phyloP scores from a whole-genome alignment of 2,888 invertebrate genomes.

The Cynaeus angustus region DNA sequence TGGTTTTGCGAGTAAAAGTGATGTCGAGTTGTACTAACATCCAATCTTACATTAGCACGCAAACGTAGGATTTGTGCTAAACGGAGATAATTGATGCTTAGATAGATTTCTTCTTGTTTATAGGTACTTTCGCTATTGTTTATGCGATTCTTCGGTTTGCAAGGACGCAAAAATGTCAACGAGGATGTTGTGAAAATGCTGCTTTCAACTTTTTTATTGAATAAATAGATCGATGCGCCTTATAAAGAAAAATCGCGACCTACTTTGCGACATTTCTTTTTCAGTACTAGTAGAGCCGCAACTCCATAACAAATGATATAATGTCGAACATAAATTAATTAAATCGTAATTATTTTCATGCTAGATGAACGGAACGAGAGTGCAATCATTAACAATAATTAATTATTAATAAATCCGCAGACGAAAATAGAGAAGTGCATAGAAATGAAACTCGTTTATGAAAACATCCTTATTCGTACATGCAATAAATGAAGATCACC shows the following conservation, averaged over 20 bases:
- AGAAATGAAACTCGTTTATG: no score
- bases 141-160: neutral
- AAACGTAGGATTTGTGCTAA: slow-evolving; percentile 19
- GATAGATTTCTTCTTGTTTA: slow-evolving; percentile 9
- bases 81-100: slow-evolving; percentile 9
- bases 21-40: slow-evolving; percentile 21
- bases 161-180: neutral
- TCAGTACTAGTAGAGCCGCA: no score
- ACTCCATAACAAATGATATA: no score
- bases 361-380: no score
- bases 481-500: no score
- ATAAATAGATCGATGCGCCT: slow-evolving; percentile 1
- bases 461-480: no score
- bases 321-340: no score
- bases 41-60: slow-evolving; percentile 15
- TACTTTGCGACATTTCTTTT: neutral
- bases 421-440: no score
- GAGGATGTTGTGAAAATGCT: slow-evolving; percentile 1
- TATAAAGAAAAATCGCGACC: slow-evolving; percentile 2
- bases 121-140: slow-evolving; percentile 29
- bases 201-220: slow-evolving; percentile 1
- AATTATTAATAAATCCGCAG: no score
- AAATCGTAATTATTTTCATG: no score
- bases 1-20: slow-evolving; percentile 22
- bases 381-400: no score